Evolutionary conservation across 2,113 vertebrate genomes (phyloP).

Genomic region (Parotia lawesii): DNA sequence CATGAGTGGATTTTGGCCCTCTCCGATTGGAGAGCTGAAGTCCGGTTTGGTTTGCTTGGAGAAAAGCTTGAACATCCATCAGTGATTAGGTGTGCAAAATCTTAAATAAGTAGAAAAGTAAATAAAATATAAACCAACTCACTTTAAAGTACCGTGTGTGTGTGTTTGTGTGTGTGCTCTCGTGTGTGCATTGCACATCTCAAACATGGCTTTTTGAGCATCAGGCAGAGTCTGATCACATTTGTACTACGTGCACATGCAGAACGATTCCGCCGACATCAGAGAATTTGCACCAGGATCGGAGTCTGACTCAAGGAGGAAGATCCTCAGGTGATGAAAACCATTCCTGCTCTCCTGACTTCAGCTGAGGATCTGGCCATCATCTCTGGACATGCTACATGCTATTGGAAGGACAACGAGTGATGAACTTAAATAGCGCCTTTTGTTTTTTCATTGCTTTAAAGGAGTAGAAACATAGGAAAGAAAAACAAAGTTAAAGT

Average conservation of each 20-base stretch:
- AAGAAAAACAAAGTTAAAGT: slow-evolving; percentile 40
- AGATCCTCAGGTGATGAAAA: not conserved
- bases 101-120: slow-evolving; percentile 39
- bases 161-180: not conserved
- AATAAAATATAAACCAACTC: slow-evolving; percentile 7
- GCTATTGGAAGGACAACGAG: slow-evolving; percentile 42
- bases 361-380: slow-evolving; percentile 16
- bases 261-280: not conserved
- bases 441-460: not conserved
- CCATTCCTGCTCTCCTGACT: not conserved
- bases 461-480: not conserved
- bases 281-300: not conserved
- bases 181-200: not conserved
- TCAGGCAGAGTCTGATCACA: not conserved
- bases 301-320: not conserved
- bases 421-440: not conserved
- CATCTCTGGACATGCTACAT: slow-evolving; percentile 48
- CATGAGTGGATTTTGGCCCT: not conserved
- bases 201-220: not conserved
- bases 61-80: slow-evolving; percentile 29
- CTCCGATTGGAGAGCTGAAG: not conserved
- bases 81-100: slow-evolving; percentile 5
- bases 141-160: not conserved
- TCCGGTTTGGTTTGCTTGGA: not conserved
- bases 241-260: not conserved